Evolutionary conservation across 2,113 vertebrate genomes (phyloP), one percentile per base, ranked within the genome.

Genomic region (Corythoichthys haematopterus): DNA sequence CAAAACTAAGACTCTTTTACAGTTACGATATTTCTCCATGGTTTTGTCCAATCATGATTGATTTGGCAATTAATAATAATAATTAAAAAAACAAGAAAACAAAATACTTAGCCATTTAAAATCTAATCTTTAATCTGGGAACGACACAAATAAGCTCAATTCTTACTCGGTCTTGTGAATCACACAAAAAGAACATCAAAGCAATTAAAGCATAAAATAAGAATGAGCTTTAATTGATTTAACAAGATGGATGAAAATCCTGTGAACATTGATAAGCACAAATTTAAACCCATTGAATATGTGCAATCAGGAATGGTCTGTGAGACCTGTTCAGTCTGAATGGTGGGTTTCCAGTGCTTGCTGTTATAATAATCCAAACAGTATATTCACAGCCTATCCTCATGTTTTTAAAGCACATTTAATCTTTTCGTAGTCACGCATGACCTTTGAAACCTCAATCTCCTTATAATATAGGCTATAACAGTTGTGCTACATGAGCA

Each of bases 281-380:
- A 64, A 58, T 35, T 43, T 16, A 37, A 1, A 15, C 4, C 8
- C 46, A 64, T 10, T 52, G n/a, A 43, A 43, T 4, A 43, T 50
- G 13, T 59, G 52, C 15, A 7, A 20, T 16, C 1, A n/a, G 33
- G 53, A 72, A 63, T 72, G 76, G 65, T 64, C 56, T 33, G 13
- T 28, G 59, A 71, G 69, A 75, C 64, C 48, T 59, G 45, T 58
- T 16, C 46, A 47, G 74, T 36, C 53, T 65, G 60, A 69, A 55
- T 47, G 63, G 12, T 63, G 52, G 63, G 64, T 43, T 1, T 2
- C 14, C 55, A 71, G 28, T 15, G 52, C 65, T 63, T 80, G 68
- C 72, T 81, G 76, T 71, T 68, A 46, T 64, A 73, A 71, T 71
- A 72, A 77, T 68, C 53, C 28, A 64, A 36, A 37, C 6, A 70